Conservation (phyloP, 2,888 invertebrate genomes). For the Blastobasis lacticolella region DNA sequence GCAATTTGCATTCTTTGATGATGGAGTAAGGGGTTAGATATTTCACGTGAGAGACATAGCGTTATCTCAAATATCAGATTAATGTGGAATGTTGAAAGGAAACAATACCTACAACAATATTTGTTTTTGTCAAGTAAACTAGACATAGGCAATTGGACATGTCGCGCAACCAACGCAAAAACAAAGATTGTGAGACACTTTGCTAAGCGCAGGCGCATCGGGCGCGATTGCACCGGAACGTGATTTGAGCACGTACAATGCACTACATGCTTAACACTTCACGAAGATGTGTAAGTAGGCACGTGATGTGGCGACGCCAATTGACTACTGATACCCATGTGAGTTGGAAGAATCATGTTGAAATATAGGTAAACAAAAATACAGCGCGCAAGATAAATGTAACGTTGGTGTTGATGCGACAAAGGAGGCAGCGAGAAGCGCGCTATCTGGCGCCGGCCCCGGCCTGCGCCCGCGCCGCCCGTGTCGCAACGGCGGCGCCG, state of each 20-base stretch:
- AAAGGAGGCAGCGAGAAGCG: constrained; percentile 10
- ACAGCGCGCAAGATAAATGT: constrained; percentile 10
- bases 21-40: constrained; percentile 32
- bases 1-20: neutral
- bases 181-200: constrained; percentile 32
- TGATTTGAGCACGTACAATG: constrained; percentile 57
- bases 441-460: no score
- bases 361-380: neutral
- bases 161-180: constrained; percentile 28
- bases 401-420: constrained; percentile 13
- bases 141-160: constrained; percentile 43
- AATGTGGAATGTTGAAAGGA: constrained; percentile 56
- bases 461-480: constrained; percentile 34
- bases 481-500: constrained; percentile 33
- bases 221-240: constrained; percentile 29
- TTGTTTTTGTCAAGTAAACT: constrained; percentile 60
- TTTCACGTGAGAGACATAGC: constrained; percentile 29
- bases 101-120: constrained; percentile 39
- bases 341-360: no score
- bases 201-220: constrained; percentile 14
- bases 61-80: constrained; percentile 52
- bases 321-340: constrained; percentile 1
- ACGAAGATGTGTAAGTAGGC: constrained; percentile 31
- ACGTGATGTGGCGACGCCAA: constrained; percentile 28
- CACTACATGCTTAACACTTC: constrained; percentile 15